Evolutionary conservation across 2,113 vertebrate genomes (phyloP), one percentile per base, ranked within the genome.

Genomic region (Parotia lawesii): DNA sequence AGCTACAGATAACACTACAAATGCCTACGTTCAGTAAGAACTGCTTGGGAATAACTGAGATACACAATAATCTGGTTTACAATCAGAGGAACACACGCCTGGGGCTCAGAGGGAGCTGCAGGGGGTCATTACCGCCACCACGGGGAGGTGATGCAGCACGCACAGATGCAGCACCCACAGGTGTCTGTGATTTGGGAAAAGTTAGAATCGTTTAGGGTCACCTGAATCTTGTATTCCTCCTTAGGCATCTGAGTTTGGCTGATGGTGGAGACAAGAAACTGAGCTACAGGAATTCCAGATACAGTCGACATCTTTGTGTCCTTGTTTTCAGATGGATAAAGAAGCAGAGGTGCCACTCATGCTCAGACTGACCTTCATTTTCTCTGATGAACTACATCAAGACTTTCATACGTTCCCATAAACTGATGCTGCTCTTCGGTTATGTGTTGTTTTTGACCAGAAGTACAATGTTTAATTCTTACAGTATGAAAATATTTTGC

Each of bases 391-490:
- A 67, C 17, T 71, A 40, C n/a, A 60, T 38, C 42, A 73, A 73
- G 38, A 35, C 12, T 60, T 40, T 38, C 12, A 56, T 2, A 42
- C 5, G 4, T 29, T 84, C 53, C 58, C 37, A 56, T 18, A 48
- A 94, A 84, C 22, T 60, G 79, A 74, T 74, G 31, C 48, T 67
- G 37, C 45, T 74, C 5, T 67, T 89, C 2, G 5, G 15, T 16
- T 53, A 67, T 61, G 69, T 9, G 20, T 16, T 3, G 2, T 66
- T 74, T 82, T 51, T 6, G 6, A 81, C 16, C 35, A 74, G 60
- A 92, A 88, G 33, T 35, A 82, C 24, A 45, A 24, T 33, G 40
- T 72, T 93, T 82, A 85, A 60, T 62, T 71, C 25, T 84, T 67
- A 80, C 2, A 28, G 31, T 56, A 77, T 14, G 19, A 64, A 92